Conservation (phyloP, 2,797 vertebrate species). For the Apogon talboti region DNA sequence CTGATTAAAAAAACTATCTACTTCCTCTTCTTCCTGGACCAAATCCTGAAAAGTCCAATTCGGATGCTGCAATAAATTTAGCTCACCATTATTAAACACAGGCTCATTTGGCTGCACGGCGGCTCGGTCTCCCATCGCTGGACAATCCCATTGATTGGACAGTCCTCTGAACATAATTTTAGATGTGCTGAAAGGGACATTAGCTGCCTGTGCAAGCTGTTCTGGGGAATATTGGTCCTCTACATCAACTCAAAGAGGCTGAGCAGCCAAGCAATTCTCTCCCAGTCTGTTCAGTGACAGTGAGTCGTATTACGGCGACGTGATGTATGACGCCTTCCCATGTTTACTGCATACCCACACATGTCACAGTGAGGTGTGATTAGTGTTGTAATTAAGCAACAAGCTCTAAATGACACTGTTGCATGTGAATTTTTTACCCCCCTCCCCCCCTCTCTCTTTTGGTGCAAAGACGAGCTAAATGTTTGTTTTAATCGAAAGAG, state of each 20-base stretch:
- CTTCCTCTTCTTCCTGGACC: slow-evolving; percentile 35
- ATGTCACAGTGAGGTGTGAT: slow-evolving; percentile 35
- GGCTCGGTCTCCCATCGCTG: slow-evolving; percentile 54
- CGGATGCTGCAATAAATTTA: slow-evolving; percentile 54
- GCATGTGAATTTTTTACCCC: too few species aligned
- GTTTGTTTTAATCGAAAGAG: neutral
- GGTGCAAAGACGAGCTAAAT: slow-evolving; percentile 6
- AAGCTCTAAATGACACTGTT: slow-evolving; percentile 3
- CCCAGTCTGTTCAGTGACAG: slow-evolving; percentile 55
- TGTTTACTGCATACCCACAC: slow-evolving; percentile 44
- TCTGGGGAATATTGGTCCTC: slow-evolving; percentile 64
- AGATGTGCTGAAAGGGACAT: slow-evolving; percentile 74
- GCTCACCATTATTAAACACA: slow-evolving; percentile 61
- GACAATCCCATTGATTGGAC: slow-evolving; percentile 72
- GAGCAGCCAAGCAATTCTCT: slow-evolving; percentile 54
- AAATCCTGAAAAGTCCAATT: slow-evolving; percentile 49
- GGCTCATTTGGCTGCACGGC: slow-evolving; percentile 57
- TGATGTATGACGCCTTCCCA: slow-evolving; percentile 34
- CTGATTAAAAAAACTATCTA: too few species aligned
- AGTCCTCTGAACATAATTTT: slow-evolving; percentile 74
- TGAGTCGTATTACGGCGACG: slow-evolving; percentile 40
- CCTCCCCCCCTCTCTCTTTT: slow-evolving; percentile 22
- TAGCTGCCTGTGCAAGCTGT: slow-evolving; percentile 70
- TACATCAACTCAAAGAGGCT: slow-evolving; percentile 62
- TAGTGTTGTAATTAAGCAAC: slow-evolving; percentile 20